phyloP scores from a whole-genome alignment of 2,888 invertebrate genomes.

The Agonopterix subpropinquella region DNA sequence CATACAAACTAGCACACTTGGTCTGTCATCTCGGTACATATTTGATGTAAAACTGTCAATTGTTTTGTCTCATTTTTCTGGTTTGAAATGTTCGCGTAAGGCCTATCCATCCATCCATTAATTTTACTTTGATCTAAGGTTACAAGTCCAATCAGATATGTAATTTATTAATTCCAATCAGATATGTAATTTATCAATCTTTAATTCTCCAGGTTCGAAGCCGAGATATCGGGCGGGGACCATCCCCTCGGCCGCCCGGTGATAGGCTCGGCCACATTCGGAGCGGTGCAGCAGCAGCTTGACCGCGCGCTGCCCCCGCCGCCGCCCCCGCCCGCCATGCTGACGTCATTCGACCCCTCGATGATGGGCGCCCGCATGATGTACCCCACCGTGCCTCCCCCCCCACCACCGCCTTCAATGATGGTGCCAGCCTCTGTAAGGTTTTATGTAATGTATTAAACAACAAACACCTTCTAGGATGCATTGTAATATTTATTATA shows the following conservation, averaged over 20 bases:
- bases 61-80: too few relatives aligned
- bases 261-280: conserved; percentile 84
- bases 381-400: conserved; percentile 79
- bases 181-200: neutral
- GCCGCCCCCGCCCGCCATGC: conserved; percentile 50
- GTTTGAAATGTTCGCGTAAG: too few relatives aligned
- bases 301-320: conserved; percentile 69
- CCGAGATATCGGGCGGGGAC: conserved; percentile 85
- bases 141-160: too few relatives aligned
- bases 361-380: conserved; percentile 51
- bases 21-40: too few relatives aligned
- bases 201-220: conserved; percentile 82
- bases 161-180: too few relatives aligned
- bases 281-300: conserved; percentile 80
- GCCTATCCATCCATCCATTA: too few relatives aligned
- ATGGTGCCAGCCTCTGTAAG: conserved; percentile 83
- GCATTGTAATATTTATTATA: too few relatives aligned
- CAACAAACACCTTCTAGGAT: too few relatives aligned
- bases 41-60: too few relatives aligned
- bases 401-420: conserved; percentile 78
- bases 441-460: too few relatives aligned
- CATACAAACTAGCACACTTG: too few relatives aligned
- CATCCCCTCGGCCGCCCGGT: conserved; percentile 75
- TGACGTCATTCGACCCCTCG: conserved; percentile 28
- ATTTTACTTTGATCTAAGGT: too few relatives aligned